phyloP scores from a whole-genome alignment of 2,797 vertebrate species.

The Ibycter americanus region DNA sequence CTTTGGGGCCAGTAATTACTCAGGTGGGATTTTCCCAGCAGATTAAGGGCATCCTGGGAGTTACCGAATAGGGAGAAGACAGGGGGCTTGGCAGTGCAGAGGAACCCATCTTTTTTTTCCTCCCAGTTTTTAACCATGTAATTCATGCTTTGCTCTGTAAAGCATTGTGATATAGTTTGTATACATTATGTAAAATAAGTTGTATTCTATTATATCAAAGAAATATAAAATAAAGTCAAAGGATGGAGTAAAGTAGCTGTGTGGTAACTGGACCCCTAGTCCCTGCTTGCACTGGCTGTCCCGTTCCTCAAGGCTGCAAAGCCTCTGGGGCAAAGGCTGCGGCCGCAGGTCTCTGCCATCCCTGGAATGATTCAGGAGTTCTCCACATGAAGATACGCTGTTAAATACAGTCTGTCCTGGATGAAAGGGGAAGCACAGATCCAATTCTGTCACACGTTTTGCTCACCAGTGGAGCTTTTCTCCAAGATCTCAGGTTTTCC shows the following conservation, averaged over 20 bases:
- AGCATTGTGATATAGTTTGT: conserved; percentile 67
- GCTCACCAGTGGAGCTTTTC: not conserved
- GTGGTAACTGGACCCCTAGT: conserved; percentile 36
- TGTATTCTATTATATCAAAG: conserved; percentile 57
- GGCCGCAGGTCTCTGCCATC: not conserved
- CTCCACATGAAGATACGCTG: not conserved
- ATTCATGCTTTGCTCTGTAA: conserved; percentile 59
- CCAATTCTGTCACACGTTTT: fast-evolving
- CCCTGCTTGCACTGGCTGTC: not conserved
- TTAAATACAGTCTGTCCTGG: not conserved
- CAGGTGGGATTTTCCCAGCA: not conserved
- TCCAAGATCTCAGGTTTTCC: not conserved
- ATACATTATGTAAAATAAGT: conserved; percentile 57
- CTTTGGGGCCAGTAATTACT: not conserved
- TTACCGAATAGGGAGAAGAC: not conserved
- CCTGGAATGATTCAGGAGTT: not conserved
- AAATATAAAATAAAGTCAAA: conserved; percentile 63
- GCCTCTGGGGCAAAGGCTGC: not conserved
- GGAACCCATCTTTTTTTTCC: not conserved
- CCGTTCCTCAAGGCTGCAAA: not conserved
- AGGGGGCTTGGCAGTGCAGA: not conserved
- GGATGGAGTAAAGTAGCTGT: conserved; percentile 40
- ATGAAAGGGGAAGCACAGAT: not conserved
- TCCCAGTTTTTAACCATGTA: conserved; percentile 5
- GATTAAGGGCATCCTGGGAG: not conserved